These are phyloP conservation scores for Ophiothrix spiculata DNA, from an alignment of 35 echinoderm and acorn worm species.

Conservation along the genomic window DNA sequence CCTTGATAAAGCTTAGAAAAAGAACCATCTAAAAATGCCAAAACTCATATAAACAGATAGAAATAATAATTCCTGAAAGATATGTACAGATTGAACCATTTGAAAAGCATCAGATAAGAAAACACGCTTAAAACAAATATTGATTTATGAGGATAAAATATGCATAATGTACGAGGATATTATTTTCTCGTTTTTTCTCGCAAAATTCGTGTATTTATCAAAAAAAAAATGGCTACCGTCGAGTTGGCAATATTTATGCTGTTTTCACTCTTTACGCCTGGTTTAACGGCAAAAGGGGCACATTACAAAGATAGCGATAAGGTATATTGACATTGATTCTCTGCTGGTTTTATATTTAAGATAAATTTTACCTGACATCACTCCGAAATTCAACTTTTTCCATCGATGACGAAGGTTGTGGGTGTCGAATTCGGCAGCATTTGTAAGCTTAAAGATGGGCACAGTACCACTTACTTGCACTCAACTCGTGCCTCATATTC, in stretches of 20 bases:
- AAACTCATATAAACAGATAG: not conserved
- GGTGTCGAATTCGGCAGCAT: not conserved
- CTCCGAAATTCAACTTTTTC: not conserved
- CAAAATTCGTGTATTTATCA: not conserved
- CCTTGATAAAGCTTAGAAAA: not conserved
- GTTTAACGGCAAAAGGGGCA: constrained; percentile 35
- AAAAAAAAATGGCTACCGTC: constrained; percentile 69
- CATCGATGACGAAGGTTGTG: not conserved
- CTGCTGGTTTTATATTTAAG: not conserved
- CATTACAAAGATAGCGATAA: constrained; percentile 76
- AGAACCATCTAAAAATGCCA: not conserved
- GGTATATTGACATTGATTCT: constrained; percentile 32
- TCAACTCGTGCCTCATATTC: too few relatives aligned
- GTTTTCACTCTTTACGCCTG: constrained; percentile 19
- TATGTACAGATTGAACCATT: too few relatives aligned
- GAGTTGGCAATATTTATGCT: constrained; percentile 45
- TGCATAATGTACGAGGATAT: not conserved
- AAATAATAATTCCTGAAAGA: too few relatives aligned
- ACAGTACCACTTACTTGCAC: too few relatives aligned
- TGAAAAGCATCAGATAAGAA: not conserved
- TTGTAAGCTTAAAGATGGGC: not conserved
- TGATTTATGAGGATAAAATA: not conserved
- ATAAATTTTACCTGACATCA: not conserved
- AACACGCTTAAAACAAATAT: not conserved
- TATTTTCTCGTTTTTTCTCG: not conserved